phyloP scores from a whole-genome alignment of 2,888 invertebrate genomes.

The Nephrotoma guestfalica region DNA sequence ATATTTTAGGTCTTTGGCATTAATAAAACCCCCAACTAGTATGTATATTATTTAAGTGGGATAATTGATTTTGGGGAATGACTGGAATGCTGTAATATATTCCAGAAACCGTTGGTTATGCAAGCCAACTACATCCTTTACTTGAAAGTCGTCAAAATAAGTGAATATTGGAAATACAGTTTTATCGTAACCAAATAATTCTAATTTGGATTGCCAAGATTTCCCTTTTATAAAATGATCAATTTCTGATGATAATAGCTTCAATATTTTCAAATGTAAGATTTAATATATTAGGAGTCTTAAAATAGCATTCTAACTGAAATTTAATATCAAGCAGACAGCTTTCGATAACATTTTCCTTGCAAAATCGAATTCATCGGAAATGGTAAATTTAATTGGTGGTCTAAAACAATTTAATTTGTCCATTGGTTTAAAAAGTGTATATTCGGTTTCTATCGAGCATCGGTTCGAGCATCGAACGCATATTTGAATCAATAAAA shows the following conservation, averaged over 20 bases:
- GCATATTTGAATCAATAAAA: neutral
- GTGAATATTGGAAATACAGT: constrained; percentile 7
- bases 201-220: neutral
- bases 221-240: neutral
- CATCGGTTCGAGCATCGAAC: neutral
- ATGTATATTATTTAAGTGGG: no score
- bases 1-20: constrained; percentile 8
- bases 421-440: no score
- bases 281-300: neutral
- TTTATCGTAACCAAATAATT: neutral
- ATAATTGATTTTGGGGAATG: constrained; percentile 10
- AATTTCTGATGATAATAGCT: neutral
- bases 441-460: no score
- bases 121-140: constrained; percentile 10
- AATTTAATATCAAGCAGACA: neutral
- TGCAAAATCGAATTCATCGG: neutral
- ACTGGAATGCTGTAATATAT: constrained; percentile 12
- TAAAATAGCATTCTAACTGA: neutral
- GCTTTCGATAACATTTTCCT: neutral
- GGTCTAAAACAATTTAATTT: neutral
- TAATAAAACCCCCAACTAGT: constrained; percentile 10
- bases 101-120: constrained; percentile 11
- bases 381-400: neutral
- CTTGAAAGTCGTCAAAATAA: constrained; percentile 12
- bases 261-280: neutral